Evolutionary conservation across 2,113 vertebrate species (phyloP).

Genomic region (Protomyctophum bolini): DNA sequence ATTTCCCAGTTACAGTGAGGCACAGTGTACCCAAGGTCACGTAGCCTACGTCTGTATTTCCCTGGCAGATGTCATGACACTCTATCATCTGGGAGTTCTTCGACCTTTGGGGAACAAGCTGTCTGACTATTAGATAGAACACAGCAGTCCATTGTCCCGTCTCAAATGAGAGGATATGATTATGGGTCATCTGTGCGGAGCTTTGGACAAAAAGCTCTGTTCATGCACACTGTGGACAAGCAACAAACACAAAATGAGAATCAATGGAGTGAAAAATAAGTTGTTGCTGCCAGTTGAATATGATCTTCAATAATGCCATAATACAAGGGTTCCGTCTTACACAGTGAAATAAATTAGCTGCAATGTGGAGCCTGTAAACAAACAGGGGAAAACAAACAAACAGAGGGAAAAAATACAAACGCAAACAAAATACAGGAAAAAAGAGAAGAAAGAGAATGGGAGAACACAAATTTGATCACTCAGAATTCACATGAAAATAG

Average conservation of each 20-base stretch:
- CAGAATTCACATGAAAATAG: too few species aligned
- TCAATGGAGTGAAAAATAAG: constrained; percentile 25
- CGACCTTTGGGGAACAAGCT: constrained; percentile 45
- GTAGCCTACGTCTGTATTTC: constrained; percentile 51
- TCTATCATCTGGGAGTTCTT: constrained; percentile 64
- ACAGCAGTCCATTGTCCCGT: constrained; percentile 53
- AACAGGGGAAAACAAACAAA: too few species aligned
- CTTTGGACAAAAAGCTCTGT: constrained; percentile 53
- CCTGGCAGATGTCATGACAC: constrained; percentile 58
- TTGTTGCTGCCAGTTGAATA: constrained; percentile 16
- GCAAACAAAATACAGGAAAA: too few species aligned
- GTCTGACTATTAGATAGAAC: constrained; percentile 52
- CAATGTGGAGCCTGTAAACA: constrained; percentile 41
- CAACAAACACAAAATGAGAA: constrained; percentile 15
- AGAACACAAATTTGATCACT: too few species aligned
- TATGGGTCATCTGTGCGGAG: constrained; percentile 47
- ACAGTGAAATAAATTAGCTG: constrained; percentile 27
- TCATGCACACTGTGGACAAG: constrained; percentile 26
- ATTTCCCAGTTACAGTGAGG: constrained; percentile 58
- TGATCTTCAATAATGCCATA: constrained; percentile 9
- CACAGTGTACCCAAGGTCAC: constrained; percentile 55
- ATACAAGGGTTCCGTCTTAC: constrained; percentile 29
- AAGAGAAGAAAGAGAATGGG: too few species aligned
- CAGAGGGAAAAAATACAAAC: too few species aligned
- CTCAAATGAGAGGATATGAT: constrained; percentile 49